Base-by-base conservation (phyloP, 2,888 invertebrate genomes). In the Latheticus oryzae region DNA sequence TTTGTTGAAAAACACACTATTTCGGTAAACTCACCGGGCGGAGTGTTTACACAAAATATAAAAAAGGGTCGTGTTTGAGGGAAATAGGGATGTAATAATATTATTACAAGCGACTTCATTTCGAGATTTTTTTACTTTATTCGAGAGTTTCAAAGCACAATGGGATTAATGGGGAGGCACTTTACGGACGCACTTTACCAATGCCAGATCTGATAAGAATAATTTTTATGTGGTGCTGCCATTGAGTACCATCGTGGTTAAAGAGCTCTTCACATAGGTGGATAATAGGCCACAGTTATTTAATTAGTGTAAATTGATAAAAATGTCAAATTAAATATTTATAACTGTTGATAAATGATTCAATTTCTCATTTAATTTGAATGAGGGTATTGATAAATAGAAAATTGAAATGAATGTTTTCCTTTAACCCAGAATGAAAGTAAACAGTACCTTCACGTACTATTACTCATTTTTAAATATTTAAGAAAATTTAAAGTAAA, bases 31-130 rank as follows among this genome's bases (percentile, higher is more conserved):
- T 73, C 72, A 65, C 68, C 68, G 64, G 76, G 76, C 74, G 76
- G 72, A 65, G 68, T 76, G 75, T 76, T 76, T 76, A 76, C 75
- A 69, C 69, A 73, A 74, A 73, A 73, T 72, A 75, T 71, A 70
- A 72, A 73, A n/a, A 73, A 74, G 67, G 71, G 69, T 66, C 65
- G 35, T 30, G 13, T 61, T 61, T 62, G 68, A 66, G 65, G 61
- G 64, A 66, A 65, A 61, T 57, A 40, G 52, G 52, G 59, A 58
- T 59, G 61, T 65, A 70, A 72, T 69, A 70, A 71, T 67, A 62
- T 62, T 58, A 60, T 65, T 66, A 62, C 68, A 64, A 70, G 68
- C 71, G 73, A 70, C 66, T 70, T 67, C 63, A 64, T 66, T 54
- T 40, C 54, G 21, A 59, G 54, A 59, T 58, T 59, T 32, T 43